Evolutionary conservation across 2,113 vertebrate species (phyloP).

Genomic region (Chlamydotis undulata): DNA sequence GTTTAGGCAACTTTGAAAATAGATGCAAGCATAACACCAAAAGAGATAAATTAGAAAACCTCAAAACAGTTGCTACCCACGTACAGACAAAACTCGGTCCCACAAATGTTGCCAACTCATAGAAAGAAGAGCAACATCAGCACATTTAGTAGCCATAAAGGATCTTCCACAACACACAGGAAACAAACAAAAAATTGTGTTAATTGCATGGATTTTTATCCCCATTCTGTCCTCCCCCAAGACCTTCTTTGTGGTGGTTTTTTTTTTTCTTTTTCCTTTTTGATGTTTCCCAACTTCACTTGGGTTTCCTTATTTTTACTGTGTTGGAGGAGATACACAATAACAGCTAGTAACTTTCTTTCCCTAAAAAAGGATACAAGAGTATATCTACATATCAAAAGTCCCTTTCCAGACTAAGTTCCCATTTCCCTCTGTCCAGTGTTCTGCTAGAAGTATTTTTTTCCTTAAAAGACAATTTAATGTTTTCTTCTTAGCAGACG

Average conservation of each 20-base stretch:
- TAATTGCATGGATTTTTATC: not conserved
- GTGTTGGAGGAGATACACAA: not conserved
- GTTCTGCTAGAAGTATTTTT: not conserved
- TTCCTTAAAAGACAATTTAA: not conserved
- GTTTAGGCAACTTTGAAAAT: not conserved
- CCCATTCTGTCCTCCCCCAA: not conserved
- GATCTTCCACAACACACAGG: not conserved
- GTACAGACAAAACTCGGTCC: not conserved
- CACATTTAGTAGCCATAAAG: not conserved
- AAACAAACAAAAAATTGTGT: not conserved
- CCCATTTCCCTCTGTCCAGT: not conserved
- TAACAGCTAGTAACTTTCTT: not conserved
- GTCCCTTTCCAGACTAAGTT: not conserved
- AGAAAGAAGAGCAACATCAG: not conserved
- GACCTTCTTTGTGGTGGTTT: not conserved
- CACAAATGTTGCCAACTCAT: not conserved
- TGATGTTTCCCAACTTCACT: not conserved
- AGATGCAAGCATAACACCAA: not conserved
- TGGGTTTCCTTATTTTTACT: not conserved
- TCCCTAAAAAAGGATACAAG: not conserved
- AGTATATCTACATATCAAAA: not conserved
- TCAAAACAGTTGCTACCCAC: not conserved
- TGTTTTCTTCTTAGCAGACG: not conserved
- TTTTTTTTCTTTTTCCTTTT: not conserved
- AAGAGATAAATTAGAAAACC: not conserved